These are phyloP conservation scores for Prolemur simus DNA, from an alignment of 2,113 vertebrate genomes.

Conservation along the genomic window DNA sequence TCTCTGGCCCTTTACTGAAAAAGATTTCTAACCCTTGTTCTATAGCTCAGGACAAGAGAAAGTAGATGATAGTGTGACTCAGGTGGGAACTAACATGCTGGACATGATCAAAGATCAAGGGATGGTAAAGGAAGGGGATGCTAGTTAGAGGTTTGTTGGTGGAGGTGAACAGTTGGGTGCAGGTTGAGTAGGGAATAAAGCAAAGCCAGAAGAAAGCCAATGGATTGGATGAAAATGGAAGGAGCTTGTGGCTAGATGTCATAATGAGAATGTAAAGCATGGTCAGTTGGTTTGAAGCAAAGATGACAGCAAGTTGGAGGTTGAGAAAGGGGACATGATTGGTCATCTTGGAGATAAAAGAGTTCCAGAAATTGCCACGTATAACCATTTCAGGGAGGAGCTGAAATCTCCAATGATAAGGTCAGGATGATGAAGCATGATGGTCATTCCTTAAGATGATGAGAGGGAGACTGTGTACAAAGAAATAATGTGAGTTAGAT, in stretches of 20 bases:
- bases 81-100: not conserved
- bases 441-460: conserved; percentile 10
- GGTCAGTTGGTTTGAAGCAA: not conserved
- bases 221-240: not conserved
- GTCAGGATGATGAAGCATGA: not conserved
- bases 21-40: not conserved
- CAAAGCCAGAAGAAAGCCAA: conserved; percentile 25
- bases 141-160: not conserved
- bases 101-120: not conserved
- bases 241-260: not conserved
- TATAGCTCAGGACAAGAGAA: not conserved
- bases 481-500: conserved; percentile 28
- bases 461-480: not conserved
- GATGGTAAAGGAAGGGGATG: not conserved
- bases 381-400: not conserved
- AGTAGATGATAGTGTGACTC: not conserved
- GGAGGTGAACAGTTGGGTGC: not conserved
- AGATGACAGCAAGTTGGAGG: not conserved
- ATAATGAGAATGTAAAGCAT: not conserved
- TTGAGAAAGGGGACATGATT: not conserved
- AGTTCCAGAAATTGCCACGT: not conserved
- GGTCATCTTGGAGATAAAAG: not conserved
- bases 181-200: not conserved
- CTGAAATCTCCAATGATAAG: not conserved
- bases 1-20: not conserved